Evolutionary conservation across 2,113 vertebrate genomes (phyloP).

Genomic region (Elephantulus edwardii): DNA sequence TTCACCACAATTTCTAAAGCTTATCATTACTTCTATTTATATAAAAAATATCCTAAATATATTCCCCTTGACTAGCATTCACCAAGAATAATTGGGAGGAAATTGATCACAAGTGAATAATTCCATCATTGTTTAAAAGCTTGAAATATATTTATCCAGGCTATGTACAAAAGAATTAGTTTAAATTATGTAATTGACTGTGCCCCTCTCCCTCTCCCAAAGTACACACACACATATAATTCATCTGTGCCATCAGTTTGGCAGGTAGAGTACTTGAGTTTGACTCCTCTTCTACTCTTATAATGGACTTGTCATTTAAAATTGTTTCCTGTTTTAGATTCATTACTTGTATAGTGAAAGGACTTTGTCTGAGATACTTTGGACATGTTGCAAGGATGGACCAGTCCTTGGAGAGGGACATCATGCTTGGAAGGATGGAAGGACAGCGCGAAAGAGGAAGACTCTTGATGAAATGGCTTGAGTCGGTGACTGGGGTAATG

Average conservation of each 20-base stretch:
- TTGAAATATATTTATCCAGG: neutral
- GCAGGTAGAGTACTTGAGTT: neutral
- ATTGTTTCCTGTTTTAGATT: too few relatives aligned
- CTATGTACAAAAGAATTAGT: neutral
- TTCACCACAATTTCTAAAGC: slow-evolving; percentile 12
- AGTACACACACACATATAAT: neutral
- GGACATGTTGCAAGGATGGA: too few relatives aligned
- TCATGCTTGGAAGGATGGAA: too few relatives aligned
- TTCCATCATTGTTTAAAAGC: slow-evolving; percentile 12
- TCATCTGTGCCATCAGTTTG: neutral
- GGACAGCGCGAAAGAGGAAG: too few relatives aligned
- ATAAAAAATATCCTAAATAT: slow-evolving; percentile 3
- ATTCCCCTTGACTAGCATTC: slow-evolving; percentile 3
- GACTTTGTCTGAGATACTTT: too few relatives aligned
- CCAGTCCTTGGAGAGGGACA: too few relatives aligned
- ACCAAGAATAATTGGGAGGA: neutral
- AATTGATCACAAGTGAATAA: slow-evolving; percentile 5
- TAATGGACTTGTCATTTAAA: neutral
- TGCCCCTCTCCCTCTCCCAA: too few relatives aligned
- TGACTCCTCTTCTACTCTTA: neutral
- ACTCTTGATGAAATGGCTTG: too few relatives aligned
- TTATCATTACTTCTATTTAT: slow-evolving; percentile 22
- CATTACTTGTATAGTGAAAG: too few relatives aligned
- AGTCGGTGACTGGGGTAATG: too few relatives aligned
- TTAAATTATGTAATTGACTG: slow-evolving; percentile 14